Evolutionary conservation across 2,113 vertebrate genomes (phyloP).

Genomic region (Cyanocitta stelleri): DNA sequence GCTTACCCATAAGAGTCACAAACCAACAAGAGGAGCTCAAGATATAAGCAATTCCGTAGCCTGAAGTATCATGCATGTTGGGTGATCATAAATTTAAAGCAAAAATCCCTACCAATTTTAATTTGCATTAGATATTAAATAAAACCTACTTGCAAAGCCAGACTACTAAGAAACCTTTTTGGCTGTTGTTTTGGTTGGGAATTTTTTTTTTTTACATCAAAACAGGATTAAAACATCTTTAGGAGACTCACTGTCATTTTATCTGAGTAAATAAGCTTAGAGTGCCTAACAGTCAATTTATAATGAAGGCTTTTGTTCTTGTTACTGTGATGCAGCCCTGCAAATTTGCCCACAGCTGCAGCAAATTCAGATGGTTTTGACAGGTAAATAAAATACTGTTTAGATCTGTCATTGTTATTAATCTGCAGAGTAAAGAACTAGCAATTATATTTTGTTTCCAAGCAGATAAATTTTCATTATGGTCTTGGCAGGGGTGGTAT

Average conservation of each 20-base stretch:
- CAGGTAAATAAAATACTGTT: slow-evolving; percentile 53
- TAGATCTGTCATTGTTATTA: slow-evolving; percentile 34
- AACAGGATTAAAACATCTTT: slow-evolving; percentile 53
- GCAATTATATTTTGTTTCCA: slow-evolving; percentile 30
- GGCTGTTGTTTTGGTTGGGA: neutral
- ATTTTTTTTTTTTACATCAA: neutral
- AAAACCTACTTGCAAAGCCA: neutral
- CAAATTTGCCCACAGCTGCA: slow-evolving; percentile 51
- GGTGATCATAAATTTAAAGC: slow-evolving; percentile 1
- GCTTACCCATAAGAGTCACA: neutral
- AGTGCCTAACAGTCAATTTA: slow-evolving; percentile 15
- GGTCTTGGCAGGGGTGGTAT: neutral
- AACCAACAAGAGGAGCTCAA: neutral
- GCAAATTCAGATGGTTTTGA: slow-evolving; percentile 36
- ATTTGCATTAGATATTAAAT: slow-evolving; percentile 2
- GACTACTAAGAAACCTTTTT: slow-evolving; percentile 2
- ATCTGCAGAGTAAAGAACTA: slow-evolving; percentile 19
- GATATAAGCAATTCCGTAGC: neutral
- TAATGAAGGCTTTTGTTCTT: slow-evolving; percentile 49
- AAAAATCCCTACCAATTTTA: neutral
- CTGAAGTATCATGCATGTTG: neutral
- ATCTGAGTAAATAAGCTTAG: slow-evolving; percentile 38
- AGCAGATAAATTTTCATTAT: neutral
- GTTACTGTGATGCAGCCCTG: neutral
- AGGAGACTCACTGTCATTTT: neutral